These are phyloP conservation scores for Dendrolimus houi DNA, from an alignment of 2,888 invertebrate genomes.

Conservation along the genomic window DNA sequence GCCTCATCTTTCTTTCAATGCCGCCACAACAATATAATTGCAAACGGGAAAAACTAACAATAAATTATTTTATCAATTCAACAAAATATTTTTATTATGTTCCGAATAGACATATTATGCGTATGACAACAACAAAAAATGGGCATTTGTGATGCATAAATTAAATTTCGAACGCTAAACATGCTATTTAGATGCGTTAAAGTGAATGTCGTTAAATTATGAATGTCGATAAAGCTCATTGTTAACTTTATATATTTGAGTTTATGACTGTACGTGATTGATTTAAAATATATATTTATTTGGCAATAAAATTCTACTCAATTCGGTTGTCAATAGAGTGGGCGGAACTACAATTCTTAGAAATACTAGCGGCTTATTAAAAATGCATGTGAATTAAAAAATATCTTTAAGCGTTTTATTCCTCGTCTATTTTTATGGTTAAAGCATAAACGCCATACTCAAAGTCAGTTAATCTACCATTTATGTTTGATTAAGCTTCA, in stretches of 20 bases:
- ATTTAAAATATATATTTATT: slow-evolving; percentile 2
- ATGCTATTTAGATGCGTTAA: neutral
- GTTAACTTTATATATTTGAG: neutral
- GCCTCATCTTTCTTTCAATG: neutral
- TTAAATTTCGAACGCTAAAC: neutral
- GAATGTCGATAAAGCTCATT: neutral
- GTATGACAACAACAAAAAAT: neutral
- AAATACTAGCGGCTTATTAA: neutral
- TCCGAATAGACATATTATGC: neutral
- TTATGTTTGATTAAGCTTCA: no score
- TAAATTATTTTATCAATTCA: neutral
- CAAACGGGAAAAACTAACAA: neutral
- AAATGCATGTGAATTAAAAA: no score
- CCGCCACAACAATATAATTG: neutral
- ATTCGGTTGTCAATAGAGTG: neutral
- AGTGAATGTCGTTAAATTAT: neutral
- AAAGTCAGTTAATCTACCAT: no score
- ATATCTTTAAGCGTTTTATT: no score
- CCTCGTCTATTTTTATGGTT: no score
- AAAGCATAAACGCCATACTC: no score
- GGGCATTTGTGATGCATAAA: neutral
- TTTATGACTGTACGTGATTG: slow-evolving; percentile 3
- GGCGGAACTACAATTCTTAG: neutral
- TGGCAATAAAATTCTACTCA: slow-evolving; percentile 1
- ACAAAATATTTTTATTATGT: neutral